Evolutionary conservation across 1,140 invertebrate genomes (phyloP), one percentile per base, ranked within the genome.

Genomic region (Grapholita molesta): DNA sequence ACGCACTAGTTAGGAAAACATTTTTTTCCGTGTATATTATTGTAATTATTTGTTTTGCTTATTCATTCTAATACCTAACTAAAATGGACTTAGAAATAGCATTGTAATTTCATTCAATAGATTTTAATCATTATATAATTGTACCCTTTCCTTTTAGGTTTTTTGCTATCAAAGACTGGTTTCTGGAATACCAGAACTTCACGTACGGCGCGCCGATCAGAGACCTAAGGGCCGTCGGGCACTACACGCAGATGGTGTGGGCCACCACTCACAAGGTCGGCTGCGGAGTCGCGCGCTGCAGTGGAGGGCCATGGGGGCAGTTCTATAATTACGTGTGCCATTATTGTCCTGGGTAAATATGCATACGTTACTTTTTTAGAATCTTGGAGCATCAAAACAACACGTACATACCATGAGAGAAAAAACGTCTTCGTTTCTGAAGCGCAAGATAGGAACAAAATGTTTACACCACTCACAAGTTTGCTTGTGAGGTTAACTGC

Each of bases 251-350:
- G 88, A 94, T 97, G 93, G 96, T 96, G 23, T 97, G 96, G 96
- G 95, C 96, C 18, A 93, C 95, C 3, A 95, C 94, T 7, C 96
- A 97, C 83, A 93, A 95, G 78, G 93, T 97, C 12, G 96, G 96
- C 9, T 97, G 96, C 79, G 96, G 96, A 0, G 93, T 96, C 74
- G 93, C 95, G 7, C 93, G 95, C 74, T 97, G 96, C 76, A 71
- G 83, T 32, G 92, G 93, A 18, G 92, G 86, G 11, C 94, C 93
- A 21, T 93, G 93, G 76, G 94, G 94, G 42, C 93, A 94, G 3
- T 97, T 95, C 86, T 97, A 94, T 87, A 96, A 95, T 87, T 97
- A 97, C 83, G 94, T 97, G n/a, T 97, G 96, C 85, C 96, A 97
- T 90, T 97, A 97, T 85, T 97, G 96, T 85, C 96, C 96, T 1